Evolutionary conservation across 2,113 vertebrate species (phyloP), one percentile per base, ranked within the genome.

Genomic region (Malurus alboscapulatus): DNA sequence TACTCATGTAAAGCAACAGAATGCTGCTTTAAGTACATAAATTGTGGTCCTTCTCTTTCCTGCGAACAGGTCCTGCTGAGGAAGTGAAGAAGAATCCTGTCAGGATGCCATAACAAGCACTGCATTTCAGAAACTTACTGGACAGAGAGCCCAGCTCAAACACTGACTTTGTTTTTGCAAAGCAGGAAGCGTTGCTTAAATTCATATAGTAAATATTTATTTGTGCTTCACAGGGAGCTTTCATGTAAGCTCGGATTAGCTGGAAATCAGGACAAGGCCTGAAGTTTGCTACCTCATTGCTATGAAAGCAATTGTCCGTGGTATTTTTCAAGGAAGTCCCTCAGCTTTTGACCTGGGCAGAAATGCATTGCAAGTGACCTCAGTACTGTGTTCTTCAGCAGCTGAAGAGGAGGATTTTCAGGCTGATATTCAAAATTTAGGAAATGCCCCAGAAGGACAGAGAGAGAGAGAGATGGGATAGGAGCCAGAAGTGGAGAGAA

Each of bases 31-130:
- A 89, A 82, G 66, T 92, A 84, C 45, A 71, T 90, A 89, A 94
- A 83, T 90, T 73, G 85, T 42, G 36, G 42, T 91, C 85, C 45
- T 94, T 40, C 67, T 90, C 32, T 91, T 94, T 95, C 57, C 40
- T 78, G 30, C 62, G 78, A 96, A 88, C 82, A 82, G 65, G 78
- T 96, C 95, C 92, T 94, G 95, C 96, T 93, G 92, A 88, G 96
- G 88, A 88, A 95, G 67, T 88, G 90, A 93, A 95, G 94, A 86
- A 84, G 76, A 91, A 96, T 90, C 84, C 65, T 97, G 94, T 96
- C 92, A 96, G 67, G 62, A 68, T 96, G 96, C 94, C 91, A 90
- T 92, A 90, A 93, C 89, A 97, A 96, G 96, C 90, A 95, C 59
- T 5, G 10, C 89, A 55, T 94, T 84, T 86, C 80, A 93, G 94